Evolutionary conservation across 2,113 vertebrate genomes (phyloP), one percentile per base, ranked within the genome.

Genomic region (Clupea harengus): DNA sequence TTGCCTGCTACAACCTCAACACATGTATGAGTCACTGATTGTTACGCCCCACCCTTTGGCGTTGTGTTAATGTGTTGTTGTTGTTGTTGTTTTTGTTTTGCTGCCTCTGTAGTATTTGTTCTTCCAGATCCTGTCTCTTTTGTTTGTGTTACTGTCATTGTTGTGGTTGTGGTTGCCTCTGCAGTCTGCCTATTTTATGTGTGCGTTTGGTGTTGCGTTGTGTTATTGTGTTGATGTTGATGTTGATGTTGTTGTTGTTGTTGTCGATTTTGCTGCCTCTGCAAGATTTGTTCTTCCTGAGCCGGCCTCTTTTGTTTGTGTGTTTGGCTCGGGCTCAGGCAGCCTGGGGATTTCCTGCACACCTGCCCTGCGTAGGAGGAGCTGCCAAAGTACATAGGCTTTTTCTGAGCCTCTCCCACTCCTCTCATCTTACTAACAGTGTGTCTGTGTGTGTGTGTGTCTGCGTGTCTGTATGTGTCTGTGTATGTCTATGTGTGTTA

Each of bases 291-390:
- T 25, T 81, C 46, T 84, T 84, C 78, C 54, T 87, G 67, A 45
- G 86, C 83, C 8, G 72, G 82, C 81, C 50, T 39, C 80, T 87
- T 87, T 82, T 87, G 64, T 32, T 25, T 72, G 64, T 78, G 10
- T 78, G 11, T 32, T 15, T 78, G 25, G 72, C 72, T 78, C 32
- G 11, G 64, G 78, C 81, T 88, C 44, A 83, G 83, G 47, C 72
- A 60, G 85, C 81, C 85, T 81, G 75, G 84, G 87, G 84, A 67
- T 85, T 85, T 85, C 82, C 84, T 88, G 84, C 82, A 1, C 86
- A 84, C 86, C 80, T 7, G 82, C 85, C 64, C 54, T 83, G 82
- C 45, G 28, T 83, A 78, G 87, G 87, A 67, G 81, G 64, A 85
- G 49, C 78, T 28, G 50, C 45, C 84, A 83, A 85, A 85, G 13